These are phyloP conservation scores for Polydesmus complanatus DNA, from an alignment of 2,888 invertebrate genomes.

Conservation along the genomic window DNA sequence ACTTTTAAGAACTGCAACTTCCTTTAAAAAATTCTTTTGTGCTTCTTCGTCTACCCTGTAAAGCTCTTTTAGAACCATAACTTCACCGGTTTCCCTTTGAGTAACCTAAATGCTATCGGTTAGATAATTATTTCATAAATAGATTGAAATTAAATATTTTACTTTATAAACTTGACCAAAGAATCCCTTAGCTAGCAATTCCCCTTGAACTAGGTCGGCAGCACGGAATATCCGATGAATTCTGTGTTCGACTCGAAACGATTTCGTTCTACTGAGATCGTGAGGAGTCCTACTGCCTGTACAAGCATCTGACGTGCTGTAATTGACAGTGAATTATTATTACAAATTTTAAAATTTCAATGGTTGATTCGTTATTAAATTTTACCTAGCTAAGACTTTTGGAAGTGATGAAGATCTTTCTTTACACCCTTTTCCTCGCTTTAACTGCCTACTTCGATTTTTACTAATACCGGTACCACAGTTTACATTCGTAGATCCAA, in stretches of 20 bases:
- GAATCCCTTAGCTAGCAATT: conserved; percentile 80
- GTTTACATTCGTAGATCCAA: conserved; percentile 44
- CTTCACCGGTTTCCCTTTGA: conserved; percentile 74
- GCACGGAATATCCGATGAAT: conserved; percentile 69
- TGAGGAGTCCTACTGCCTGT: conserved; percentile 34
- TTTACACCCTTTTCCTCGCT: conserved; percentile 36
- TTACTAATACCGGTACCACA: conserved; percentile 4
- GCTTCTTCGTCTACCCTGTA: conserved; percentile 88
- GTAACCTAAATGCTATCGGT: conserved; percentile 76
- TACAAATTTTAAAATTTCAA: not conserved
- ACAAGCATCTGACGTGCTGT: not conserved
- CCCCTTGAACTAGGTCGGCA: conserved; percentile 72
- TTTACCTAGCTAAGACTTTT: conserved; percentile 56
- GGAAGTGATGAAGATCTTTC: conserved; percentile 77
- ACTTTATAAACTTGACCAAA: conserved; percentile 61
- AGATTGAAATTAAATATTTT: not conserved
- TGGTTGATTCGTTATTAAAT: not conserved
- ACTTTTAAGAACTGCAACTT: conserved; percentile 83
- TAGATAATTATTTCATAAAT: conserved; percentile 43
- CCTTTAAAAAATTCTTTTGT: conserved; percentile 84
- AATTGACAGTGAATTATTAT: not conserved
- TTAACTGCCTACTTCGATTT: conserved; percentile 38
- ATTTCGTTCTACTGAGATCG: conserved; percentile 71
- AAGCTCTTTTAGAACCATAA: conserved; percentile 89
- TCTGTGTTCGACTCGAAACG: conserved; percentile 60